phyloP scores from a whole-genome alignment of 2,888 invertebrate species.

The Sicus ferrugineus region DNA sequence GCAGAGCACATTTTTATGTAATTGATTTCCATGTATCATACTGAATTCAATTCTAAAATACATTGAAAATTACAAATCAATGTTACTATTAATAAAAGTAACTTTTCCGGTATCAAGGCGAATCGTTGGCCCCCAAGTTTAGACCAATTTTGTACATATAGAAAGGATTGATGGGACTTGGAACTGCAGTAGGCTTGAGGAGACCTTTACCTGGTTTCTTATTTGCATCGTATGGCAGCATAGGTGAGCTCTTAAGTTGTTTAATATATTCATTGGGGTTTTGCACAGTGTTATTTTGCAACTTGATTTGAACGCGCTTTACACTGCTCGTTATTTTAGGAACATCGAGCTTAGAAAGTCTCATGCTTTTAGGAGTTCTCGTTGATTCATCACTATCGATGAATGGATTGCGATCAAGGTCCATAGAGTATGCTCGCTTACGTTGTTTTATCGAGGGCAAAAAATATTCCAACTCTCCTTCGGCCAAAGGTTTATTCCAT shows the following conservation, averaged over 20 bases:
- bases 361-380: slow-evolving; percentile 27
- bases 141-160: slow-evolving; percentile 68
- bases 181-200: slow-evolving; percentile 73
- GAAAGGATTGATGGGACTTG: slow-evolving; percentile 81
- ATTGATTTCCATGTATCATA: too few species aligned
- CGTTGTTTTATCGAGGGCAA: too few species aligned
- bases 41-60: too few species aligned
- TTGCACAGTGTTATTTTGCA: slow-evolving; percentile 76
- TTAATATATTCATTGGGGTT: slow-evolving; percentile 77
- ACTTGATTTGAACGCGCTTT: slow-evolving; percentile 78
- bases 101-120: slow-evolving; percentile 46
- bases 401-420: slow-evolving; percentile 46
- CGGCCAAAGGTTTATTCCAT: slow-evolving; percentile 63
- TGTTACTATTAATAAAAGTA: slow-evolving; percentile 14
- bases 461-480: slow-evolving; percentile 64
- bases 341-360: slow-evolving; percentile 27
- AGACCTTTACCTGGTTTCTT: slow-evolving; percentile 76
- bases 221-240: slow-evolving; percentile 77
- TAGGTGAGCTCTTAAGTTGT: slow-evolving; percentile 76
- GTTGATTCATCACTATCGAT: slow-evolving; percentile 38
- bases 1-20: too few species aligned
- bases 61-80: too few species aligned
- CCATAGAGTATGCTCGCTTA: slow-evolving; percentile 52
- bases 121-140: slow-evolving; percentile 51
- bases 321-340: slow-evolving; percentile 39